Conservation (phyloP, 2,797 vertebrate genomes). For the Eulemur albifrons region DNA sequence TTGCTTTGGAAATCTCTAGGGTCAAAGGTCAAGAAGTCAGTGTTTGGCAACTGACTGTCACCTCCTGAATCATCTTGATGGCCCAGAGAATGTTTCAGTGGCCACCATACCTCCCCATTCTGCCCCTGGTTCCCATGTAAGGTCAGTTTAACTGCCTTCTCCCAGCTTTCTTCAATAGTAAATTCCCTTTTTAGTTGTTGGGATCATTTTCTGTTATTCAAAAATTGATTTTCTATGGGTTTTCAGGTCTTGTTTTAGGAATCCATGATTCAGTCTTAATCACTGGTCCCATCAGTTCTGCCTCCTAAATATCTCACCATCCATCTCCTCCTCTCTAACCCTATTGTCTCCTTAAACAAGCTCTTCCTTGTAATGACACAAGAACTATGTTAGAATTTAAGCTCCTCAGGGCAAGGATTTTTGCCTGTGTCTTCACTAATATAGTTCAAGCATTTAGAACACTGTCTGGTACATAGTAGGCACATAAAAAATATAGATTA, state of each 20-base stretch:
- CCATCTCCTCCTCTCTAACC: not conserved
- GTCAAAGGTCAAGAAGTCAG: not conserved
- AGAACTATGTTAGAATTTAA: not conserved
- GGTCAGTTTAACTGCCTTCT: not conserved
- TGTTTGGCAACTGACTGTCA: not conserved
- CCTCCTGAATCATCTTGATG: not conserved
- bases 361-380: not conserved
- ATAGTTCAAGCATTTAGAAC: not conserved
- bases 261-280: not conserved
- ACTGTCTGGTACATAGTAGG: not conserved
- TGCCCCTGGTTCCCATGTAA: not conserved
- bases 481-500: not conserved
- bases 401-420: not conserved
- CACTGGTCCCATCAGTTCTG: not conserved
- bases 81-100: not conserved
- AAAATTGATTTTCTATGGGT: not conserved
- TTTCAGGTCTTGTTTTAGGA: slow-evolving; percentile 31
- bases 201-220: not conserved
- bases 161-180: not conserved
- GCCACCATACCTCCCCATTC: not conserved
- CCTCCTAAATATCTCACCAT: not conserved
- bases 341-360: not conserved
- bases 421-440: not conserved
- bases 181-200: not conserved
- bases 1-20: not conserved